phyloP scores from a whole-genome alignment of 2,113 vertebrate species.

The western clawed frog (Xenopus tropicalis) region DNA sequence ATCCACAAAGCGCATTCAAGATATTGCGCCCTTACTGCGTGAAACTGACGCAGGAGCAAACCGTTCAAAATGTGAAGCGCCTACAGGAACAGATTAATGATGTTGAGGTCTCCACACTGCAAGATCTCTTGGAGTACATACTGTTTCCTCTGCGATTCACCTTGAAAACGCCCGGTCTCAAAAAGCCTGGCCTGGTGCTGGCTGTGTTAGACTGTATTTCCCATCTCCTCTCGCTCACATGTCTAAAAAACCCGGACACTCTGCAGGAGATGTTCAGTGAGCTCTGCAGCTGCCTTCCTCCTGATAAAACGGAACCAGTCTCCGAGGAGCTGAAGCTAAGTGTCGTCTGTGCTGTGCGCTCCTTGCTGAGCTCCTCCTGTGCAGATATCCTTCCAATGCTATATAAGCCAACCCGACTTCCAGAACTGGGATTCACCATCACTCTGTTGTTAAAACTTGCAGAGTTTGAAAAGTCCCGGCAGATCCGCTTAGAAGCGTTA shows the following conservation, averaged over 20 bases:
- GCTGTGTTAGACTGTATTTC: constrained; percentile 71
- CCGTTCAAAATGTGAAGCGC: constrained; percentile 66
- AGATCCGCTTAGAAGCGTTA: constrained; percentile 73
- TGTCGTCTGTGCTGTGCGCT: constrained; percentile 67
- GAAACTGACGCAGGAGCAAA: constrained; percentile 76
- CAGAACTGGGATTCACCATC: constrained; percentile 79
- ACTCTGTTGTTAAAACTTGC: constrained; percentile 78
- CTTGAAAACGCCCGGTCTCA: constrained; percentile 73
- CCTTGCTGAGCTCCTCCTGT: constrained; percentile 77
- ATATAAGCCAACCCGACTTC: constrained; percentile 75
- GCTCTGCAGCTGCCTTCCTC: constrained; percentile 79
- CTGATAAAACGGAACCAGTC: constrained; percentile 50
- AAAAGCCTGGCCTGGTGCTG: constrained; percentile 70
- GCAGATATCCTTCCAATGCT: constrained; percentile 71
- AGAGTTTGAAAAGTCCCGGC: constrained; percentile 77
- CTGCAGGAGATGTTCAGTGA: constrained; percentile 82
- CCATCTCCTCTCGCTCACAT: constrained; percentile 73
- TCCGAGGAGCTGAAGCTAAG: constrained; percentile 84
- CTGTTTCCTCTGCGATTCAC: constrained; percentile 88
- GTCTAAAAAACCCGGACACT: constrained; percentile 74
- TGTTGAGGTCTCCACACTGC: constrained; percentile 73
- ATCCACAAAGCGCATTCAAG: constrained; percentile 83
- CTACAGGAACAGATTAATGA: constrained; percentile 65
- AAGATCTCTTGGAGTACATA: constrained; percentile 89
- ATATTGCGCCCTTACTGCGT: constrained; percentile 84